Percentiles rank a stretch among this genome's conserved stretches.
phyloP scores from a whole-genome alignment of 2,113 vertebrate genomes.

The Callocephalon fimbriatum region DNA sequence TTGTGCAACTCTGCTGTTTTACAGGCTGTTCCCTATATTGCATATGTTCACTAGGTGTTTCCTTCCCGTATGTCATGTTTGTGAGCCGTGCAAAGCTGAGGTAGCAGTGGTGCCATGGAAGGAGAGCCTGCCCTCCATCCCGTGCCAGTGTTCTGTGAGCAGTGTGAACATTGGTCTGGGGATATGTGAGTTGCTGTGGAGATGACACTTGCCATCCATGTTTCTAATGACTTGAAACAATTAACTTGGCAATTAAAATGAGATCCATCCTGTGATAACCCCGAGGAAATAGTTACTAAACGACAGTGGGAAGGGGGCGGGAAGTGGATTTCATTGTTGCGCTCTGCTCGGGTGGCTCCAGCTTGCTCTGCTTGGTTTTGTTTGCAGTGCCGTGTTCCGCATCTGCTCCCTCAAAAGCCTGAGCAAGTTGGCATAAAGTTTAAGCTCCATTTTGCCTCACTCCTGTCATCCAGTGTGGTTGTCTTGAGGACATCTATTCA shows the following conservation, averaged over 20 bases:
- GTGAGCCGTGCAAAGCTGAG: background rate
- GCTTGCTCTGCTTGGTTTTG: background rate
- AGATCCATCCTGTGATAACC: constrained; percentile 24
- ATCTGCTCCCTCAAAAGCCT: constrained; percentile 41
- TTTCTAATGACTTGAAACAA: constrained; percentile 30
- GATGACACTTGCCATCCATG: constrained; percentile 23
- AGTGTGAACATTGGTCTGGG: background rate
- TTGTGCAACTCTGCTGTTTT: background rate
- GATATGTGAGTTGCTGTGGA: background rate
- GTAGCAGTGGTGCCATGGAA: accelerated
- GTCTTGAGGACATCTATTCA: background rate
- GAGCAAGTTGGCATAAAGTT: background rate
- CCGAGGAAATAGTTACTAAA: background rate
- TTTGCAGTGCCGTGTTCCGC: background rate
- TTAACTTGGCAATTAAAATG: background rate
- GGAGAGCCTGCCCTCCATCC: background rate
- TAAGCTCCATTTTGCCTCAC: background rate
- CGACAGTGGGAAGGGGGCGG: background rate
- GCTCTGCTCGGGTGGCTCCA: background rate
- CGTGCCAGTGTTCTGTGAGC: background rate
- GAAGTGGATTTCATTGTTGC: constrained; percentile 1
- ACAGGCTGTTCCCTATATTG: background rate
- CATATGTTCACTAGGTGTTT: background rate
- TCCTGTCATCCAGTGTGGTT: background rate
- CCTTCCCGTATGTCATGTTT: background rate